Percentiles rank a stretch among this genome's conserved stretches.
phyloP scores from a whole-genome alignment of 2,113 vertebrate species.

The Oreocharis arfaki region DNA sequence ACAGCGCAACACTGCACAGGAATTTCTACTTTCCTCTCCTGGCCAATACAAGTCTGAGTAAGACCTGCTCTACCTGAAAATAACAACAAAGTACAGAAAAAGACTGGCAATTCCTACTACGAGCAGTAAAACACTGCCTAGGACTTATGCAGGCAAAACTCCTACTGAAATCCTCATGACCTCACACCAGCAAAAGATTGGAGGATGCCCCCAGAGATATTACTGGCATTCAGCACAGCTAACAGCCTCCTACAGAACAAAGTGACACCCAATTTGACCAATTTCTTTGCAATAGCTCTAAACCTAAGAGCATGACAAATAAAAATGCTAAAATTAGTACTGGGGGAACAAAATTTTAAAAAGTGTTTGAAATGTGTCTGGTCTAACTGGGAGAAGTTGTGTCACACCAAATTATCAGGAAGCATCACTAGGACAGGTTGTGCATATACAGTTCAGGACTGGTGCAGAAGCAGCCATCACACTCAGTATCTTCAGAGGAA shows the following conservation, averaged over 20 bases:
- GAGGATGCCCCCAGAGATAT: background rate
- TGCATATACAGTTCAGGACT: slow-evolving; percentile 58
- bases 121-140: background rate
- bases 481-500: slow-evolving; percentile 17
- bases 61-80: slow-evolving; percentile 3
- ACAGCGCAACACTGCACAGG: background rate
- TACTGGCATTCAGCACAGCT: background rate
- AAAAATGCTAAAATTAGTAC: background rate
- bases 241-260: background rate
- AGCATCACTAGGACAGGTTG: slow-evolving; percentile 35
- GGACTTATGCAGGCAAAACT: background rate
- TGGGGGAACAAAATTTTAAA: background rate
- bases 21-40: background rate
- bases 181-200: background rate
- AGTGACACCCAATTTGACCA: background rate
- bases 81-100: background rate
- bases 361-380: background rate
- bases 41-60: background rate
- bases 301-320: slow-evolving; percentile 13
- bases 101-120: background rate
- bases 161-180: background rate
- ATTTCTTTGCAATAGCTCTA: slow-evolving; percentile 24
- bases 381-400: slow-evolving; percentile 3
- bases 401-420: slow-evolving; percentile 13
- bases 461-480: slow-evolving; percentile 35